Percentiles rank a stretch among this genome's conserved stretches.
These are phyloP conservation scores for Leptopilina drosophilae DNA, from an alignment of 2,888 invertebrate genomes.

Conservation along the genomic window DNA sequence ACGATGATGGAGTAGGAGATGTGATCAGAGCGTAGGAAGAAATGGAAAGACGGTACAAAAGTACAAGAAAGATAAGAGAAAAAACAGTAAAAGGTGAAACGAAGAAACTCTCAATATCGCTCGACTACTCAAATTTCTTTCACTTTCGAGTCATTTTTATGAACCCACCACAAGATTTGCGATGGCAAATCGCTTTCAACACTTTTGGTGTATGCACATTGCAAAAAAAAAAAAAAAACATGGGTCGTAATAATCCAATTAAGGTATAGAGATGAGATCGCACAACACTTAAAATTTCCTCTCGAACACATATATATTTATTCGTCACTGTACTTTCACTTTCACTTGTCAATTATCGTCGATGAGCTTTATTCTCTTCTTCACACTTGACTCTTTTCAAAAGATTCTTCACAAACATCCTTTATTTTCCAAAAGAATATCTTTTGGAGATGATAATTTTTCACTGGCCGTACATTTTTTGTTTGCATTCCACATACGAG, in stretches of 20 bases:
- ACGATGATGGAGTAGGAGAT: conserved; percentile 26
- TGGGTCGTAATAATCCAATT: conserved; percentile 23
- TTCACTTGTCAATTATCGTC: conserved; percentile 61
- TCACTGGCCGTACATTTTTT: background rate
- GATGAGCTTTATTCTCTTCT: conserved; percentile 14
- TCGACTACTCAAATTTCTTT: background rate
- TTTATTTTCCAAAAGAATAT: background rate
- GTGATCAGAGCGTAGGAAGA: conserved; percentile 18
- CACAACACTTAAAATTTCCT: conserved; percentile 46
- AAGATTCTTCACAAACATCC: conserved; percentile 34
- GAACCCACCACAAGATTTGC: conserved; percentile 23
- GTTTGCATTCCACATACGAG: background rate
- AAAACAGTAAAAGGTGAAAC: background rate
- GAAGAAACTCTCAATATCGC: conserved; percentile 37
- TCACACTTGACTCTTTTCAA: background rate
- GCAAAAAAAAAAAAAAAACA: background rate
- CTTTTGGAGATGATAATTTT: background rate
- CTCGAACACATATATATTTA: background rate
- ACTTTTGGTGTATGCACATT: background rate
- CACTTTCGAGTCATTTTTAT: background rate
- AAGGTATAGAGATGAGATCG: conserved; percentile 44
- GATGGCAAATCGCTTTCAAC: background rate
- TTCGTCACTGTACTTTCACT: conserved; percentile 56
- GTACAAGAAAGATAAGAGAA: background rate
- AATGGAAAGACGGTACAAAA: background rate